Percentiles rank a stretch among this genome's conserved stretches.
Conservation (phyloP, 2,797 vertebrate species). For the Sebastes iracundus region DNA sequence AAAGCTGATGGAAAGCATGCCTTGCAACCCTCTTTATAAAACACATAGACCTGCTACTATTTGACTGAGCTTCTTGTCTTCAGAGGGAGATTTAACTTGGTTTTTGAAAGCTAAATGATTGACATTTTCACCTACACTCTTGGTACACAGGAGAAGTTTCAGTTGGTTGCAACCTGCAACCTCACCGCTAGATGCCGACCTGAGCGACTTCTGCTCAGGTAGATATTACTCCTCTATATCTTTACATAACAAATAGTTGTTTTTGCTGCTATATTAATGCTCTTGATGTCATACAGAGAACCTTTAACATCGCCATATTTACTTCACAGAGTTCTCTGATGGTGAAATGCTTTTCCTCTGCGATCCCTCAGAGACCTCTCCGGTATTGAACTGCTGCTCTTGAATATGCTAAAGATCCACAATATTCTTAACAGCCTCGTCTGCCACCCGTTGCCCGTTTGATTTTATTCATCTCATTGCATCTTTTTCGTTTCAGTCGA, state of each 20-base stretch:
- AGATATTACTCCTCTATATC: too few species aligned
- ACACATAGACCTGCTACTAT: neutral
- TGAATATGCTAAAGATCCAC: conserved; percentile 1
- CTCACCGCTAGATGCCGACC: too few species aligned
- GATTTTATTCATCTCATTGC: conserved; percentile 15
- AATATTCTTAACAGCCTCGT: neutral
- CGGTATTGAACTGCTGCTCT: conserved; percentile 1
- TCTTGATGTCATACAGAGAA: neutral
- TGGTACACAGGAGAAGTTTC: too few species aligned
- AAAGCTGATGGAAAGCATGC: neutral
- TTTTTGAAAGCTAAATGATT: neutral
- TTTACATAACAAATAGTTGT: too few species aligned
- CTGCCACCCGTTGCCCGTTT: neutral
- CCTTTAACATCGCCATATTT: neutral
- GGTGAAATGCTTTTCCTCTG: neutral
- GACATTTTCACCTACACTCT: too few species aligned
- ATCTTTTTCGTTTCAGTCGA: conserved; percentile 22
- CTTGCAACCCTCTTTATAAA: neutral
- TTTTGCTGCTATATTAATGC: too few species aligned
- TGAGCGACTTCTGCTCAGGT: too few species aligned
- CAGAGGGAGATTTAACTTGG: neutral
- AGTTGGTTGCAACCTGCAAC: too few species aligned
- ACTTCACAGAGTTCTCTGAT: neutral
- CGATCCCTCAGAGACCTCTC: neutral
- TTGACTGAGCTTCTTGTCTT: neutral